Conservation (phyloP, 1,140 invertebrate genomes). For the Monochamus saltuarius region DNA sequence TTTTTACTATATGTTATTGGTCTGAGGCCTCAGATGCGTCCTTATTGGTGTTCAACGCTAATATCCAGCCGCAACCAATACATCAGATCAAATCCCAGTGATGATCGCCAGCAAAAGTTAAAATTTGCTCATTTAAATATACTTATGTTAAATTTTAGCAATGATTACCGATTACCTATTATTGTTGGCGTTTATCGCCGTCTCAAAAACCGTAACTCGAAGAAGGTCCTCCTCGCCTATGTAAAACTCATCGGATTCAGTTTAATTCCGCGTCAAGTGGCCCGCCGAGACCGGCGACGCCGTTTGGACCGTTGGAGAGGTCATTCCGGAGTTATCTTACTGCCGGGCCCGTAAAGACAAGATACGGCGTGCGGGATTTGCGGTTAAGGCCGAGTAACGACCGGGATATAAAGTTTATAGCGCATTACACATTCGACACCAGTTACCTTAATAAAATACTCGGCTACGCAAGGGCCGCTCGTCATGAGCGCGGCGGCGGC, state of each 20-base stretch:
- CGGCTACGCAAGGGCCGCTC: neutral
- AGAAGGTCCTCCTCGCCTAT: no score
- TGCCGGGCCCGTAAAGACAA: slow-evolving; percentile 44
- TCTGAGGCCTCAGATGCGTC: no score
- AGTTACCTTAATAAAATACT: slow-evolving; percentile 33
- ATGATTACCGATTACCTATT: no score
- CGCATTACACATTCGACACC: slow-evolving; percentile 50
- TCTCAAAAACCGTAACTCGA: no score
- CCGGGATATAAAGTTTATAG: slow-evolving; percentile 50
- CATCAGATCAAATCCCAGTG: no score
- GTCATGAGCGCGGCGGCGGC: neutral
- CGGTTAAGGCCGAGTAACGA: slow-evolving; percentile 48
- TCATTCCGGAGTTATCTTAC: slow-evolving; percentile 48
- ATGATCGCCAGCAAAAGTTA: no score
- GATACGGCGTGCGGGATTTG: slow-evolving; percentile 47
- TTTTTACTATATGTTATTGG: no score
- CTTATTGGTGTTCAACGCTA: no score
- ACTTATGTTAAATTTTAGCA: no score
- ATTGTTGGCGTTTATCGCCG: no score
- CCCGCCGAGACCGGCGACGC: slow-evolving; percentile 41
- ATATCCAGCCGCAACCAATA: no score
- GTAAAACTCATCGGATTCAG: slow-evolving; percentile 30
- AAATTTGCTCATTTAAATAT: no score
- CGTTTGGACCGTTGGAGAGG: slow-evolving; percentile 45
- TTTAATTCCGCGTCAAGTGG: slow-evolving; percentile 44